Conservation (phyloP, 2,888 invertebrate species). For the Lottia gigantea region DNA sequence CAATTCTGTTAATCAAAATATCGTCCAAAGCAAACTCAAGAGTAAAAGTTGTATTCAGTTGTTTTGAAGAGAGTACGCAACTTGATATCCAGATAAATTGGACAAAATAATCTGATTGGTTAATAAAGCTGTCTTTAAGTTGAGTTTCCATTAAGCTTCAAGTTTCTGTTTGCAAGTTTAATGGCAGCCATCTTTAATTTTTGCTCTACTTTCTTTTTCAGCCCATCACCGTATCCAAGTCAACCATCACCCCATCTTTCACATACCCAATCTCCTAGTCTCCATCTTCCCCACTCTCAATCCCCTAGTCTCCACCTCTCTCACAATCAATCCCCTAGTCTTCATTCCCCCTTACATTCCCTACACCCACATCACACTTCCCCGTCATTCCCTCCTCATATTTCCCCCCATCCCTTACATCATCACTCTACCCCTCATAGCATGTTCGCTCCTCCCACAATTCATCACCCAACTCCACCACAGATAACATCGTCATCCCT, state of each 20-base stretch:
- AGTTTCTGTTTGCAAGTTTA: background rate
- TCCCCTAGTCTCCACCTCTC: constrained; percentile 24
- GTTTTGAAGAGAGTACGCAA: no score
- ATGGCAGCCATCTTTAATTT: no score
- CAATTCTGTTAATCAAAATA: no score
- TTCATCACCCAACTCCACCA: constrained; percentile 23
- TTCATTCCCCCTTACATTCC: constrained; percentile 32
- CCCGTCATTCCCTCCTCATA: constrained; percentile 29
- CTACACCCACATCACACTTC: constrained; percentile 31
- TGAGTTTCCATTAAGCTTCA: background rate
- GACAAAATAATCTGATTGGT: no score
- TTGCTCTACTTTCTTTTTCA: background rate
- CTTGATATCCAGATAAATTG: no score
- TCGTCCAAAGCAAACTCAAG: no score
- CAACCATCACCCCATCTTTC: constrained; percentile 22
- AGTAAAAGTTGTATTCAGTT: no score
- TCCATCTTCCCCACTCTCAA: constrained; percentile 18
- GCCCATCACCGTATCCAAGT: constrained; percentile 17
- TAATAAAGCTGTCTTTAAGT: no score
- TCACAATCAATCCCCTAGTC: constrained; percentile 16
- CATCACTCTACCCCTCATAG: constrained; percentile 29
- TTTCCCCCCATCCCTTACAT: constrained; percentile 25
- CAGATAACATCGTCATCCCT: constrained; percentile 11
- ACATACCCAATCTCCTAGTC: constrained; percentile 20
- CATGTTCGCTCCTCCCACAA: constrained; percentile 53